Percentiles rank a stretch among this genome's conserved stretches.
These are phyloP conservation scores for Forbesichthys agassizii DNA, from an alignment of 2,113 vertebrate genomes.

Conservation along the genomic window DNA sequence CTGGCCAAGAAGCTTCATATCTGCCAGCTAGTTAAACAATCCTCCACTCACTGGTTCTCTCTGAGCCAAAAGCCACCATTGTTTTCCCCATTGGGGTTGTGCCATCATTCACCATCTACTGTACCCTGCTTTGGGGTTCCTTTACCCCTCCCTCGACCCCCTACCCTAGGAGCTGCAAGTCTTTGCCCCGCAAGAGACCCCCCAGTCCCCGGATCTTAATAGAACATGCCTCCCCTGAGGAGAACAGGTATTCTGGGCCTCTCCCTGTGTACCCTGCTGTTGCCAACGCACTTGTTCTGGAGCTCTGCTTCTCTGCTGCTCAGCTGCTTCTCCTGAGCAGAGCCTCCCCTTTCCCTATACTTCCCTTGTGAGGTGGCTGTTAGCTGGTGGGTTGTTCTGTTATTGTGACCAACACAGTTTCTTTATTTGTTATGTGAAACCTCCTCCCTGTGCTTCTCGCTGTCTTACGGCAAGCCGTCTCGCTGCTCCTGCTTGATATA, in stretches of 20 bases:
- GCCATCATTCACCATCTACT: slow-evolving; percentile 30
- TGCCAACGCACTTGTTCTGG: slow-evolving; percentile 10
- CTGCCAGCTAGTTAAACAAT: not conserved
- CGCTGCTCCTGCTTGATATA: slow-evolving; percentile 13
- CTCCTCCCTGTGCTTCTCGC: slow-evolving; percentile 36
- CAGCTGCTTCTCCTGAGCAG: slow-evolving; percentile 25
- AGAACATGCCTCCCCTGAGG: slow-evolving; percentile 91
- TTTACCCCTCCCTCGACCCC: slow-evolving; percentile 35
- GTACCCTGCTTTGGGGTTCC: slow-evolving; percentile 43
- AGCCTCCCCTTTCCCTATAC: not conserved
- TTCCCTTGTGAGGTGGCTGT: slow-evolving; percentile 9
- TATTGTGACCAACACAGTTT: slow-evolving; percentile 9
- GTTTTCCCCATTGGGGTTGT: slow-evolving; percentile 3
- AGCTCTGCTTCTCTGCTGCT: slow-evolving; percentile 31
- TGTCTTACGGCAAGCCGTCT: slow-evolving; percentile 24
- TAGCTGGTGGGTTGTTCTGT: not conserved
- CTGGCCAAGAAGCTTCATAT: not conserved
- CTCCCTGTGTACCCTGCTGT: slow-evolving; percentile 27
- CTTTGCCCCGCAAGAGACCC: slow-evolving; percentile 90
- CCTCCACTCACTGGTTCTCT: not conserved
- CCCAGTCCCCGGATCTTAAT: slow-evolving; percentile 95
- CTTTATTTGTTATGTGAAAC: not conserved
- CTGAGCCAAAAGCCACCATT: not conserved
- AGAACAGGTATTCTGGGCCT: slow-evolving; percentile 88
- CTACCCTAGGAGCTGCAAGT: slow-evolving; percentile 81